phyloP scores from a whole-genome alignment of 1,140 invertebrate genomes.

The Diplogasteroides magnus region DNA sequence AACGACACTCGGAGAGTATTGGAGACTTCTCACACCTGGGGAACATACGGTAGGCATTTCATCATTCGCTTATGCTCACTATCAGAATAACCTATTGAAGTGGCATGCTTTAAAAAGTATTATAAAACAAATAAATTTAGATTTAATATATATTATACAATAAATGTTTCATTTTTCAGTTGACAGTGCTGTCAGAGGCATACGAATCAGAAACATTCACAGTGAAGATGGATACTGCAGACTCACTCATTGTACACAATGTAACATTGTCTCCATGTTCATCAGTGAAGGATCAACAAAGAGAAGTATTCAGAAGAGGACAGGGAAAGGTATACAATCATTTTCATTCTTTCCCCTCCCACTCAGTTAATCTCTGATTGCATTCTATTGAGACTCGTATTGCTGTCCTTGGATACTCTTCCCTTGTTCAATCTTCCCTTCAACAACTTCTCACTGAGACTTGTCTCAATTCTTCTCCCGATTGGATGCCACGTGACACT shows the following conservation, averaged over 20 bases:
- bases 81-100: too few relatives aligned
- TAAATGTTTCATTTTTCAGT: neutral
- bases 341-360: neutral
- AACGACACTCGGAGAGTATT: conserved; percentile 79
- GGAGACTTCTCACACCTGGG: conserved; percentile 80
- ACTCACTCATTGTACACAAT: neutral
- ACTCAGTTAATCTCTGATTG: too few relatives aligned
- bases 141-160: neutral
- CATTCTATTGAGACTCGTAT: neutral
- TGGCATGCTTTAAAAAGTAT: neutral
- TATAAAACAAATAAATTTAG: neutral
- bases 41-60: conserved; percentile 68
- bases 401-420: neutral
- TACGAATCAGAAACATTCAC: neutral
- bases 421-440: neutral
- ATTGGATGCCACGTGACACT: neutral
- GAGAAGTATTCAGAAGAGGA: neutral
- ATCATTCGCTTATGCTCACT: too few relatives aligned
- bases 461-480: neutral
- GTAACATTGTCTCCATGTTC: neutral
- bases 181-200: conserved; percentile 5
- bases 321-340: neutral
- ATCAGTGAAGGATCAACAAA: neutral
- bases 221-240: neutral
- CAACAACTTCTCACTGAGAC: neutral